Evolutionary conservation across 1,140 invertebrate species (phyloP).

Genomic region (Drosophila bocqueti): DNA sequence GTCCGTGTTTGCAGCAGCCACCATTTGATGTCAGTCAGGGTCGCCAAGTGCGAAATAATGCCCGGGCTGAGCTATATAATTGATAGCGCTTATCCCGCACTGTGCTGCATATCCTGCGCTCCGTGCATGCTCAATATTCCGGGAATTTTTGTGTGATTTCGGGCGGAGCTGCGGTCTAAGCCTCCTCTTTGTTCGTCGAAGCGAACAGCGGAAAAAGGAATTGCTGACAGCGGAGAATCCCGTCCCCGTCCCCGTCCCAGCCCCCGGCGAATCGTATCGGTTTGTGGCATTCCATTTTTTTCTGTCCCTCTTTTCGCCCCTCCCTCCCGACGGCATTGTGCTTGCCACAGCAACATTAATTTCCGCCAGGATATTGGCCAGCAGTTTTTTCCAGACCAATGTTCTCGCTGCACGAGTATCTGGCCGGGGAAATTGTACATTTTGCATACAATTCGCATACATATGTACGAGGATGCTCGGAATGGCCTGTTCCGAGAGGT

Average conservation of each 20-base stretch:
- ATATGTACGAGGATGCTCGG: constrained; percentile 9
- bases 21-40: constrained; percentile 2
- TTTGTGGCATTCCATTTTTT: constrained; percentile 51
- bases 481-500: constrained; percentile 40
- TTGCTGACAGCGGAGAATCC: constrained; percentile 65
- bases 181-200: constrained; percentile 57
- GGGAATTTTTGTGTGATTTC: constrained; percentile 31
- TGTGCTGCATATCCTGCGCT: constrained; percentile 33
- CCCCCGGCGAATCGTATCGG: constrained; percentile 30
- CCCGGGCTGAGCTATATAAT: constrained; percentile 66
- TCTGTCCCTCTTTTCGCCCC: constrained; percentile 3
- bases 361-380: constrained; percentile 77
- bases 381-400: constrained; percentile 46
- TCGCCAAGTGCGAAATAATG: constrained; percentile 36
- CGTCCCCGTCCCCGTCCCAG: background rate
- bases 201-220: constrained; percentile 50
- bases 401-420: constrained; percentile 14
- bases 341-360: constrained; percentile 72
- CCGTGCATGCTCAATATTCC: constrained; percentile 63
- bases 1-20: constrained; percentile 34
- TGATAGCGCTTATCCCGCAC: constrained; percentile 65
- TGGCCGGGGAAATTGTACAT: constrained; percentile 12
- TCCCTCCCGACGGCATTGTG: constrained; percentile 19
- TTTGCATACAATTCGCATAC: constrained; percentile 12
- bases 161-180: constrained; percentile 55